These are phyloP conservation scores for Sarcophaga peregrina DNA, from an alignment of 1,140 invertebrate species.

Conservation along the genomic window DNA sequence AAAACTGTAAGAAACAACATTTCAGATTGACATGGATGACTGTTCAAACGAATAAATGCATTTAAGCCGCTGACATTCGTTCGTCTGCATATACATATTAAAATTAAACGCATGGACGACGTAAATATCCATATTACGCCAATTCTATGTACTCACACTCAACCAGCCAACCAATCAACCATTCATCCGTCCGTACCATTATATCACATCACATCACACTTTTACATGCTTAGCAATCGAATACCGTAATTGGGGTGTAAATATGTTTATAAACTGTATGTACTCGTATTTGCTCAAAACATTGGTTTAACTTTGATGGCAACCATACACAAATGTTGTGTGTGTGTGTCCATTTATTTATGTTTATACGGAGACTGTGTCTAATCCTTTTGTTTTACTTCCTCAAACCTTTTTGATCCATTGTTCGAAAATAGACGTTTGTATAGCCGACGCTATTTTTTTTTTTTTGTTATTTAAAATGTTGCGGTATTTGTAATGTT, in stretches of 20 bases:
- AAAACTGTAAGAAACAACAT: too few species aligned
- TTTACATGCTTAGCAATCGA: background rate
- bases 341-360: background rate
- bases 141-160: background rate
- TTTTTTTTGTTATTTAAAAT: background rate
- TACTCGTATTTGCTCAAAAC: background rate
- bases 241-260: conserved; percentile 14
- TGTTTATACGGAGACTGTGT: background rate
- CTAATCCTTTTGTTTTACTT: background rate
- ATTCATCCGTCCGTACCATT: background rate
- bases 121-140: conserved; percentile 13
- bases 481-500: conserved; percentile 3
- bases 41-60: conserved; percentile 12
- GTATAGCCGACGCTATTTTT: background rate
- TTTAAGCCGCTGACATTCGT: background rate
- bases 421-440: background rate
- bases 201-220: background rate
- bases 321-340: background rate
- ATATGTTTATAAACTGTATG: background rate
- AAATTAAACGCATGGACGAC: background rate
- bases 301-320: too few species aligned
- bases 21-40: conserved; percentile 21
- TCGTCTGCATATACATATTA: background rate
- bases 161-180: too few species aligned
- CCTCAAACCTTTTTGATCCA: background rate